Conservation (phyloP, 2,888 invertebrate species). For the Eledone cirrhosa region DNA sequence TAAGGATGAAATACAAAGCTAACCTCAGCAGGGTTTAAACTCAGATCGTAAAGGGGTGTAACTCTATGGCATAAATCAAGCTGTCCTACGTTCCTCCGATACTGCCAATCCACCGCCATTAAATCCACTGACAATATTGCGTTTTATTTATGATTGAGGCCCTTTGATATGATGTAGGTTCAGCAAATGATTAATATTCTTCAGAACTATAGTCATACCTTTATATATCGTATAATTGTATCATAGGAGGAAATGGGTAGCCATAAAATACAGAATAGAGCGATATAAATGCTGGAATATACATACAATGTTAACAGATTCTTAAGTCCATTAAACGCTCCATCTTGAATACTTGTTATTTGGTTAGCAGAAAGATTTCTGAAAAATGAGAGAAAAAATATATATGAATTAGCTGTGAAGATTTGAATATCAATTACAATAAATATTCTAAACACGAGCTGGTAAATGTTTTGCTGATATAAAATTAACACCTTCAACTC, state of each 20-base stretch:
- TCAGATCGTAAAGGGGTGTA: too few species aligned
- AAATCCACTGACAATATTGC: too few species aligned
- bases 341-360: conserved; percentile 50
- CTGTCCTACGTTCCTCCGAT: too few species aligned
- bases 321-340: conserved; percentile 58
- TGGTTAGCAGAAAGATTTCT: conserved; percentile 59
- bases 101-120: too few species aligned
- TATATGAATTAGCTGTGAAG: not conserved
- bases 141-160: too few species aligned
- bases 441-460: not conserved
- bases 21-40: too few species aligned
- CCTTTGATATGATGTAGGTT: too few species aligned
- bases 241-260: not conserved
- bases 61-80: too few species aligned
- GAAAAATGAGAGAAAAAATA: conserved; percentile 32
- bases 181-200: too few species aligned
- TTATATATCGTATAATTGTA: too few species aligned
- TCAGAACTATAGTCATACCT: too few species aligned
- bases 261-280: not conserved
- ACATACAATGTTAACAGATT: conserved; percentile 50
- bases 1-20: too few species aligned
- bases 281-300: not conserved
- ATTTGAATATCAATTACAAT: not conserved
- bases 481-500: not conserved
- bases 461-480: not conserved